A percentile compares a stretch with the other conserved stretches of the same genome.
These are phyloP conservation scores for Rhabdophis nuchalis DNA, from an alignment of 2,797 vertebrate genomes.

Conservation along the genomic window DNA sequence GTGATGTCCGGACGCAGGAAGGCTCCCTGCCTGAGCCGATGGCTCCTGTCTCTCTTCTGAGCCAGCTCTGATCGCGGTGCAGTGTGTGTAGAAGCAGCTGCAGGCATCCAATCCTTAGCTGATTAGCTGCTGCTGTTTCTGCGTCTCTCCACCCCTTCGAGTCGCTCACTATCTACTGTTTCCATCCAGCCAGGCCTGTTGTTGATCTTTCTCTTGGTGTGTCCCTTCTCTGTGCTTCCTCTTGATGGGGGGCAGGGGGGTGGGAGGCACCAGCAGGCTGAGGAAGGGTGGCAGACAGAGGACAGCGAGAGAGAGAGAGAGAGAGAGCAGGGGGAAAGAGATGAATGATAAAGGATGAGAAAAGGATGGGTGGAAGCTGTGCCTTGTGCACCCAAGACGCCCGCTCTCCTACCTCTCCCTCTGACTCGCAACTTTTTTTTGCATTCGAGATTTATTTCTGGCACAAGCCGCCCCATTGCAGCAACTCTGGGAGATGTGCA, in stretches of 20 bases:
- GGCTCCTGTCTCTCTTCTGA: neutral
- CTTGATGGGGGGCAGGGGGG: neutral
- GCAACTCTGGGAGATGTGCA: neutral
- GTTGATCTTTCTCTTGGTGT: neutral
- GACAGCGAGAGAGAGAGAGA: no score
- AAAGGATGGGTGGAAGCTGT: neutral
- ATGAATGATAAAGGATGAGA: neutral
- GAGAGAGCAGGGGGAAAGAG: no score
- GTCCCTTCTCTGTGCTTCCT: neutral
- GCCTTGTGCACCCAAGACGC: neutral
- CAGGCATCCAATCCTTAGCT: constrained; percentile 54
- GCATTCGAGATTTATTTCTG: neutral
- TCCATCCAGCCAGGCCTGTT: neutral
- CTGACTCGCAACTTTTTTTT: neutral
- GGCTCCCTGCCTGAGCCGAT: neutral
- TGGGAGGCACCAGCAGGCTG: no score
- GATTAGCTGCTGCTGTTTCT: neutral
- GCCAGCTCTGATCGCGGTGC: constrained; percentile 14
- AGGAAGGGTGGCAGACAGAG: neutral
- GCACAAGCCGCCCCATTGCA: neutral
- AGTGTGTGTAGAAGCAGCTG: constrained; percentile 33
- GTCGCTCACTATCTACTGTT: neutral
- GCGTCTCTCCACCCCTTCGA: neutral
- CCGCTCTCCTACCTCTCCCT: neutral
- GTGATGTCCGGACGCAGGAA: rapidly evolving